Evolutionary conservation across 2,113 vertebrate species (phyloP), one percentile per base, ranked within the genome.

Genomic region (Heterotis niloticus): DNA sequence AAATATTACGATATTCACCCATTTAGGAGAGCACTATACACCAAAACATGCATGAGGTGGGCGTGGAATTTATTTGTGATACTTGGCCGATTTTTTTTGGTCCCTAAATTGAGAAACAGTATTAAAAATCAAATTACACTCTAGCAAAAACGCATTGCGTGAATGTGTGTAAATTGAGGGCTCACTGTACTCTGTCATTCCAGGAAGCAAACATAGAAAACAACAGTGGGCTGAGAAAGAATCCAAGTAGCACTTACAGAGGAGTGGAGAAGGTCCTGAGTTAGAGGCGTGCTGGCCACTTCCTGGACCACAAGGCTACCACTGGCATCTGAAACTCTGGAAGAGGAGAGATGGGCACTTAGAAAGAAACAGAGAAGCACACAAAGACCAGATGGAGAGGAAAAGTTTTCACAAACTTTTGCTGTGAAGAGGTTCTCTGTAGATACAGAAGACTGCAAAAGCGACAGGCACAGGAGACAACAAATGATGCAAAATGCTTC

Each of bases 241-340:
- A 26, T 18, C 29, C 0, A 10, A 72, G 26, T 4, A 54, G 14
- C 24, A 26, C 87, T 93, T 85, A 97, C 96, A 70, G 93, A 86
- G 0, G 95, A 94, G 56, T 82, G 84, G n/a, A 97, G 93, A 78
- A 96, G 91, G 80, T 95, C 92, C 84, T 96, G 95, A 0, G 94
- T 95, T 0, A 97, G 88, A 51, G 96, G 96, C 80, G 93, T 91
- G 0, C 90, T 93, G 68, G 95, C 96, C 29, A 95, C 88, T 83
- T 97, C 96, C 83, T 95, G 94, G 57, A 97, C 91, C 83, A 97
- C 90, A 16, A 96, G 87, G 80, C 94, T 92, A 0, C 87, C 92
- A 10, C 88, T 88, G 52, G 89, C 89, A 78, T 97, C 95, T 0
- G 91, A 95, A 73, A 96, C 92, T 9, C 96, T 97, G 85, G 1